Evolutionary conservation across 2,888 invertebrate species (phyloP), one percentile per base, ranked within the genome.

Genomic region (Andrena marginata): DNA sequence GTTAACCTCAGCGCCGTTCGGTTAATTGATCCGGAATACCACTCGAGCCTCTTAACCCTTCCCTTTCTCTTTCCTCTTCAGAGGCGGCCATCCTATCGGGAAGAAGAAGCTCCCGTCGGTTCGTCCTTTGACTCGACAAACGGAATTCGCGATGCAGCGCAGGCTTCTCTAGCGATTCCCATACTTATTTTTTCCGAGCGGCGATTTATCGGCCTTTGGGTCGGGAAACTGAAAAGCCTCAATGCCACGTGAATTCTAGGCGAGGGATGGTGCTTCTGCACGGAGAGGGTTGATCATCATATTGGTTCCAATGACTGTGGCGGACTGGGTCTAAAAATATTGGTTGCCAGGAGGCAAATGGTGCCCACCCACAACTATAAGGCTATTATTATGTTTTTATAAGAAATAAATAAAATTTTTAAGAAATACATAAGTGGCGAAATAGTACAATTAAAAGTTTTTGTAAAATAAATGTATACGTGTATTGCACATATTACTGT

Each of bases 1-100:
- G 89, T 89, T 89, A 89, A 89, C 89, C 89, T 89, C 89, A 78
- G 80, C 89, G 87, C 84, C 89, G 86, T 85, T 87, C 89, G 86
- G 87, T 89, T 89, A 89, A 89, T 89, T 89, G 89, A 89, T 89
- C 89, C 89, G 89, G 89, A 89, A 89, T 89, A 89, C 89, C 89
- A 82, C 69, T 85, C 82, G 87, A 85, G 86, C 83, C 79, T 88
- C 86, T 84, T 72, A 79, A 73, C 72, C 84, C 76, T 69, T 42
- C 65, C 20, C 74, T 56, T 77, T 69, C 74, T 74, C 78, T 81
- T 68, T 67, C 63, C 74, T 68, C 35, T 75, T 33, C 60, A 16
- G 26, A 62, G 56, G 35, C 64, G 35, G 42, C 72, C 72, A 62
- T 80, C 80, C 71, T 77, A 54, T 77, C 82, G 68, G 64, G 49